Percentiles rank a stretch among this genome's conserved stretches.
Evolutionary conservation across 2,113 vertebrate genomes (phyloP).

Genomic region (Oncorhynchus kisutch): DNA sequence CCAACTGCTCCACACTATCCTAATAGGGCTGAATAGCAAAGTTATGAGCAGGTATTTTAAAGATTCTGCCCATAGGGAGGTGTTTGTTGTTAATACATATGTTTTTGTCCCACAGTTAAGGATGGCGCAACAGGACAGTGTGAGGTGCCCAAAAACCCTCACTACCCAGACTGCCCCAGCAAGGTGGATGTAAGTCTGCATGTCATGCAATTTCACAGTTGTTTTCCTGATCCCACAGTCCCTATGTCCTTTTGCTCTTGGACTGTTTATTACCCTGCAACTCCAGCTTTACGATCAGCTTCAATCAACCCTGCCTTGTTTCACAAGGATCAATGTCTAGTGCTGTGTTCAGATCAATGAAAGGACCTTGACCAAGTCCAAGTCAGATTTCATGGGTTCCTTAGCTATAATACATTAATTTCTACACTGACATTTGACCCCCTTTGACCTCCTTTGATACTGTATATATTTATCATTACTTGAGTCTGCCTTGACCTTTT

Average conservation of each 20-base stretch:
- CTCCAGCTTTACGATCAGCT: constrained; percentile 20
- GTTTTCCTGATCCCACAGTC: background rate
- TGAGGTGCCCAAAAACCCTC: constrained; percentile 88
- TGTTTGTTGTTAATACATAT: background rate
- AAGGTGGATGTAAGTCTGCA: constrained; percentile 91
- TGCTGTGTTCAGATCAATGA: background rate
- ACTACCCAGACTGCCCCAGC: constrained; percentile 88
- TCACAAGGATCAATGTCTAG: background rate
- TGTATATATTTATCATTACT: background rate
- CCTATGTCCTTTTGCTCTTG: background rate
- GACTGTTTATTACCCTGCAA: constrained; percentile 3
- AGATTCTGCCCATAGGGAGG: background rate
- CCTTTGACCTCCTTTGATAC: background rate
- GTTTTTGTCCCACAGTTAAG: constrained; percentile 60
- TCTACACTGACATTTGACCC: background rate
- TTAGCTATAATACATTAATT: no score
- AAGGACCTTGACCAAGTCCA: background rate
- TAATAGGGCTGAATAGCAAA: background rate
- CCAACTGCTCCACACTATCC: background rate
- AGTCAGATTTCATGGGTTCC: no score
- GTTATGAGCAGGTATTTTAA: background rate
- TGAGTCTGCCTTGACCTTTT: background rate
- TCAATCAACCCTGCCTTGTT: background rate
- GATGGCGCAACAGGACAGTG: constrained; percentile 86
- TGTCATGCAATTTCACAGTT: constrained; percentile 21